These are phyloP conservation scores for Abrostola tripartita DNA, from an alignment of 2,888 invertebrate species.

Conservation along the genomic window DNA sequence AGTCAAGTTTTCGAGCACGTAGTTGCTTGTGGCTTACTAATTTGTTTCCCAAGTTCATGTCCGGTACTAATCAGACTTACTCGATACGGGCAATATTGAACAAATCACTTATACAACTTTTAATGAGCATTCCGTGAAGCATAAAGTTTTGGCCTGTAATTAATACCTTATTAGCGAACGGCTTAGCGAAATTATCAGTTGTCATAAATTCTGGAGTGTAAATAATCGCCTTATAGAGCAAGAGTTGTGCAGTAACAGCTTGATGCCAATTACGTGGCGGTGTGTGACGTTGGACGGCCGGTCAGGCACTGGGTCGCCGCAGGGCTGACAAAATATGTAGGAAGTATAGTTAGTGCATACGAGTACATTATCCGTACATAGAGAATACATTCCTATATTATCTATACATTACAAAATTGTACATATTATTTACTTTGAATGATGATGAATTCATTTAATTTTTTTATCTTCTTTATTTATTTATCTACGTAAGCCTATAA, in stretches of 20 bases:
- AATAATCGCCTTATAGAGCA: slow-evolving; percentile 64
- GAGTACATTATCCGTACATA: too few species aligned
- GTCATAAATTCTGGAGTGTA: slow-evolving; percentile 60
- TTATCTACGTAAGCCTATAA: too few species aligned
- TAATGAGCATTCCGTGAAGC: slow-evolving; percentile 41
- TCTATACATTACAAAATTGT: too few species aligned
- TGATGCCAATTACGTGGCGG: slow-evolving; percentile 63
- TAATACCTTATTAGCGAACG: slow-evolving; percentile 56
- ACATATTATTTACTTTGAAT: too few species aligned
- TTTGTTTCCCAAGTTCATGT: slow-evolving; percentile 31
- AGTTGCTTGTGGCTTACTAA: slow-evolving; percentile 15
- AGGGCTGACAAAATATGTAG: slow-evolving; percentile 38
- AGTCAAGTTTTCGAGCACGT: slow-evolving; percentile 17
- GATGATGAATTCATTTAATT: too few species aligned
- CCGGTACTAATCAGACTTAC: slow-evolving; percentile 32
- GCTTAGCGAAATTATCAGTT: slow-evolving; percentile 51
- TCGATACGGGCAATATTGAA: slow-evolving; percentile 42
- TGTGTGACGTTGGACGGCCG: slow-evolving; percentile 46
- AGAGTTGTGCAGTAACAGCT: slow-evolving; percentile 58
- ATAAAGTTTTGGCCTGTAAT: slow-evolving; percentile 47
- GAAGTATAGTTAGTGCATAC: too few species aligned
- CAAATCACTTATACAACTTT: slow-evolving; percentile 47
- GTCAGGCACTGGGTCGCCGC: slow-evolving; percentile 39
- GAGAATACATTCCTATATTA: too few species aligned
- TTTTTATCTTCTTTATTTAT: too few species aligned